Percentiles rank a stretch among this genome's conserved stretches.
Evolutionary conservation across 1,140 invertebrate species (phyloP).

Genomic region (Cyrtorhinus lividipennis): DNA sequence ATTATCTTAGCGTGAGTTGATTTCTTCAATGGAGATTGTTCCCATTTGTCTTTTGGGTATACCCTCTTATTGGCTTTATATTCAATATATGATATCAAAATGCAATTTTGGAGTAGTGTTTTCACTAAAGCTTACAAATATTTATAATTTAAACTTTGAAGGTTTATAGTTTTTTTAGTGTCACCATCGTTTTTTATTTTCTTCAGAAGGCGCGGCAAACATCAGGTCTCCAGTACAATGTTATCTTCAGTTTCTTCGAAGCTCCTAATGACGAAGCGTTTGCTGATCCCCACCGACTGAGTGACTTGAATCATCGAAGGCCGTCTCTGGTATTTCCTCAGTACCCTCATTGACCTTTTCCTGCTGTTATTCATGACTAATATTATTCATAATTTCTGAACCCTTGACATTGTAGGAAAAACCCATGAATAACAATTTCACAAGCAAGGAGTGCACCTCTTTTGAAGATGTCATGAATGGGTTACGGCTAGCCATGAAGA

Average conservation of each 20-base stretch:
- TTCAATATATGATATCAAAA: no score
- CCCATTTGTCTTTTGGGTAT: no score
- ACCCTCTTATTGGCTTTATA: no score
- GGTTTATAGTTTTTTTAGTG: not conserved
- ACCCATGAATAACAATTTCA: not conserved
- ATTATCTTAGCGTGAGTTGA: not conserved
- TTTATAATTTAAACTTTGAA: not conserved
- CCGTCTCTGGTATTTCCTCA: no score
- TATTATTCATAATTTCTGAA: no score
- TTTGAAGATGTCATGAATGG: not conserved
- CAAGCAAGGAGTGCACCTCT: not conserved
- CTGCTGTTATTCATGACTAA: no score
- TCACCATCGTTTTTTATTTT: not conserved
- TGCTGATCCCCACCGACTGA: not conserved
- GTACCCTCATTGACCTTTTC: no score
- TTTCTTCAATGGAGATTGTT: no score
- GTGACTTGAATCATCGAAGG: no score
- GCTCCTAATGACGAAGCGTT: conserved; percentile 12
- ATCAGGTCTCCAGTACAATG: conserved; percentile 9
- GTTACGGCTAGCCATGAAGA: conserved; percentile 4
- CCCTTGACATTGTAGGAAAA: not conserved
- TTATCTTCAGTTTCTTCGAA: conserved; percentile 15
- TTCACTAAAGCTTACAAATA: not conserved
- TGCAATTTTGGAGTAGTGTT: no score
- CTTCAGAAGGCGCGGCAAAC: not conserved